Base-by-base conservation (phyloP, 2,888 invertebrate species). In the Lasioglossum figueresi region DNA sequence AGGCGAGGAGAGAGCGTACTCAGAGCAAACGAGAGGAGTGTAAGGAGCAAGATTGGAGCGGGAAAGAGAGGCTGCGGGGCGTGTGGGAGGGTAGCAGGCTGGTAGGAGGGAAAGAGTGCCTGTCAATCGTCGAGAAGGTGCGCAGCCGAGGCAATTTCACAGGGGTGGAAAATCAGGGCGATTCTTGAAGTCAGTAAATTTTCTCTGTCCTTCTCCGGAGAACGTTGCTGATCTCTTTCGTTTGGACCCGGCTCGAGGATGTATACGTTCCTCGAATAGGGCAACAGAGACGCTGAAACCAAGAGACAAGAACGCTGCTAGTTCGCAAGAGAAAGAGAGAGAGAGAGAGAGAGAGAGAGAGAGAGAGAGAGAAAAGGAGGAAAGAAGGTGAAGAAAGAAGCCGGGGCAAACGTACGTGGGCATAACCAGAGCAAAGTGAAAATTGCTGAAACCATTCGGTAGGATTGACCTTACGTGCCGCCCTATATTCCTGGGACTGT, bases 361-460 rank as follows among this genome's bases (percentile, higher is more conserved):
- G 27, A 1, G 63, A 8, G 48, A 71, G 23, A 8, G 82, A 56
- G 73, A 14, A n/a, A 77, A 31, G 34, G 73, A 56, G 4, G 37
- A 70, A 68, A 71, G 82, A 73, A 79, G 16, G 48, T 27, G 76
- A 45, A 76, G 66, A 10, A 79, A 56, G 85, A 77, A 76, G 84
- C 73, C 72, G 87, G 87, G 87, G 77, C 76, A 88, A 89, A 89
- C 86, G 84, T 89, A 83, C 83, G 85, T 79, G 83, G 82, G 87
- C 87, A 90, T 91, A 91, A 92, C 88, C 89, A 83, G 88, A 88
- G 91, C 88, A 87, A 93, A 92, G 92, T 93, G 93, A 92, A 93
- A 93, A 93, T 92, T 93, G 92, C 91, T 91, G 81, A 85, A 90
- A 90, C 90, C 88, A 91, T 93, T 92, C 86, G 89, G 84, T 79